Conservation (phyloP, 1,140 invertebrate species). For the Trachymyrmex cornetzi region DNA sequence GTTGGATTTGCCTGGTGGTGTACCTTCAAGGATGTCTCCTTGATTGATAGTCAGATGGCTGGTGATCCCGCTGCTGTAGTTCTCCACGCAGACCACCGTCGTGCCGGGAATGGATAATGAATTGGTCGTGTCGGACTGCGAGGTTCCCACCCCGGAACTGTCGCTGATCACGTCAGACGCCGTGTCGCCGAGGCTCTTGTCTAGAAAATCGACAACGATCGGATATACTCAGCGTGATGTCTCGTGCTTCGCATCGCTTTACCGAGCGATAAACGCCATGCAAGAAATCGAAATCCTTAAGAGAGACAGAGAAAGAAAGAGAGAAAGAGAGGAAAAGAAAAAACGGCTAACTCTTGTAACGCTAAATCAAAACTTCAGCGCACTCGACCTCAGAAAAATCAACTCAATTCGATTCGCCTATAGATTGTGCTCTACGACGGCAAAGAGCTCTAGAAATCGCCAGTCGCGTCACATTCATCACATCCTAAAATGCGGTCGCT, state of each 20-base stretch:
- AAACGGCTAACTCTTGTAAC: conserved; percentile 45
- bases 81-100: conserved; percentile 95
- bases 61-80: conserved; percentile 91
- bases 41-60: conserved; percentile 93
- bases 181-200: conserved; percentile 94
- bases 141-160: conserved; percentile 95
- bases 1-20: conserved; percentile 64
- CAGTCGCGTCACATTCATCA: conserved; percentile 46
- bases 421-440: conserved; percentile 41
- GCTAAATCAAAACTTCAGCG: conserved; percentile 55
- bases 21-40: conserved; percentile 97
- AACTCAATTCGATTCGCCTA: conserved; percentile 38
- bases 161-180: conserved; percentile 95
- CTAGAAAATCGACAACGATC: conserved; percentile 87
- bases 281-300: conserved; percentile 59
- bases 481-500: conserved; percentile 42
- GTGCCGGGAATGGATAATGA: conserved; percentile 92
- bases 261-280: conserved; percentile 65
- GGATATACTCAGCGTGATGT: conserved; percentile 42
- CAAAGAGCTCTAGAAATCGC: conserved; percentile 52
- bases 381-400: conserved; percentile 20
- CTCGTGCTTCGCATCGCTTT: conserved; percentile 48
- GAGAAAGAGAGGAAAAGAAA: conserved; percentile 29
- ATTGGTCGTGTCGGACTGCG: conserved; percentile 94
- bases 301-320: conserved; percentile 10